Evolutionary conservation across 2,113 vertebrate species (phyloP), one percentile per base, ranked within the genome.

Genomic region (Gobio gobio): DNA sequence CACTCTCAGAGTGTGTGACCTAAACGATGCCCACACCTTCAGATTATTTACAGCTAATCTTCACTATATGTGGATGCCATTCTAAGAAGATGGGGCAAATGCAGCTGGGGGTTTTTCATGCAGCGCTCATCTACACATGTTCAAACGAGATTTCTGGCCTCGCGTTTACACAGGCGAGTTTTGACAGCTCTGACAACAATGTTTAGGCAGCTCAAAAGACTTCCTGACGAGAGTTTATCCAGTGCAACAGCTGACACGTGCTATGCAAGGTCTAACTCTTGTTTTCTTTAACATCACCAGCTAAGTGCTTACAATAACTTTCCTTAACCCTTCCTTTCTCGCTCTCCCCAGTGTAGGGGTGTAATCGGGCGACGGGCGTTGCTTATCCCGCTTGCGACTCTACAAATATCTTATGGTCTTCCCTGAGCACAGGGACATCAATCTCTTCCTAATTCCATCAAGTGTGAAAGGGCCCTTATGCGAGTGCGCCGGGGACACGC

Each of bases 381-480:
- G 82, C 22, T 83, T 66, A 49, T 78, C 58, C 77, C 24, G 54
- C 72, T 83, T 40, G 51, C 47, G 43, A 72, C 78, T 78, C 75
- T 82, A 73, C 18, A 78, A 45, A 84, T 85, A 83, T 88, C 83
- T 82, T 80, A 78, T 86, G 88, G 89, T 88, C 89, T 88, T 89
- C 26, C 90, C 83, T 59, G 68, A 85, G 89, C 90, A 85, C 84
- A 84, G 83, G 81, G 87, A 92, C 93, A 94, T 95, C 93, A 94
- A 95, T 95, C 95, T 94, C 90, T 91, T 90, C 89, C 91, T 95
- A 95, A 95, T 95, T 94, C 93, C 93, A 93, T 93, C 92, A 94
- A 93, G 93, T 94, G 92, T 95, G 93, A 95, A 94, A 94, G 92
- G 93, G 90, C 91, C 90, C 92, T 91, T 88, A 89, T 89, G 90